A percentile compares a stretch with the other conserved stretches of the same genome.
phyloP scores from a whole-genome alignment of 2,113 vertebrate species.

The Neoarius graeffei region DNA sequence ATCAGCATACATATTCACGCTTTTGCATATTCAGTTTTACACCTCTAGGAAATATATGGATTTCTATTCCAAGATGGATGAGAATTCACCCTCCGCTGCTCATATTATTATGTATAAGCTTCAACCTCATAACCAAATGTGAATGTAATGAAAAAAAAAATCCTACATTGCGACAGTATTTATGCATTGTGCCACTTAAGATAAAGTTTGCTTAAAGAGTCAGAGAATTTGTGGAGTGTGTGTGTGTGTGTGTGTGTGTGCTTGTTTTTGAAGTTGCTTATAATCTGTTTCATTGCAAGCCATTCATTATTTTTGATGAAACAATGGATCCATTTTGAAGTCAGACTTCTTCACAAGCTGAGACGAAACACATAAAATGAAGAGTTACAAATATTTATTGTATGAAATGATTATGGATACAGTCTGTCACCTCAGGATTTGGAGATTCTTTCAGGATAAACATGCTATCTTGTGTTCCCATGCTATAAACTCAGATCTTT shows the following conservation, averaged over 20 bases:
- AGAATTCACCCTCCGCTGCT: conserved; percentile 42
- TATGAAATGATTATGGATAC: background rate
- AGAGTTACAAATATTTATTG: conserved; percentile 13
- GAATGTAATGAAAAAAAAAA: conserved; percentile 48
- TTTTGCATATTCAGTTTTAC: conserved; percentile 42
- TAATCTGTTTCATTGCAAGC: background rate
- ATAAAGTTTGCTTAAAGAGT: conserved; percentile 7
- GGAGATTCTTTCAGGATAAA: background rate
- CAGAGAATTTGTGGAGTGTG: background rate
- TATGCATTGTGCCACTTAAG: background rate
- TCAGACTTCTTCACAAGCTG: background rate
- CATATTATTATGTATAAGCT: conserved; percentile 24
- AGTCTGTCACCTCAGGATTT: background rate
- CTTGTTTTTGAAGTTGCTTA: background rate
- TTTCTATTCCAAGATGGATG: conserved; percentile 22
- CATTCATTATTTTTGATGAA: background rate
- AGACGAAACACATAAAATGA: background rate
- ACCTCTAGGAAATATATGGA: conserved; percentile 36
- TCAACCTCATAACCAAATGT: conserved; percentile 33
- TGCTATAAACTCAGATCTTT: background rate
- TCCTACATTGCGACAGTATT: background rate
- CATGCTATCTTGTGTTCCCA: background rate
- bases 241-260: background rate
- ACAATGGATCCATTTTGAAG: background rate
- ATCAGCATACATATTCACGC: conserved; percentile 28